Evolutionary conservation across 2,797 vertebrate genomes (phyloP).

Genomic region (Macropodus opercularis): DNA sequence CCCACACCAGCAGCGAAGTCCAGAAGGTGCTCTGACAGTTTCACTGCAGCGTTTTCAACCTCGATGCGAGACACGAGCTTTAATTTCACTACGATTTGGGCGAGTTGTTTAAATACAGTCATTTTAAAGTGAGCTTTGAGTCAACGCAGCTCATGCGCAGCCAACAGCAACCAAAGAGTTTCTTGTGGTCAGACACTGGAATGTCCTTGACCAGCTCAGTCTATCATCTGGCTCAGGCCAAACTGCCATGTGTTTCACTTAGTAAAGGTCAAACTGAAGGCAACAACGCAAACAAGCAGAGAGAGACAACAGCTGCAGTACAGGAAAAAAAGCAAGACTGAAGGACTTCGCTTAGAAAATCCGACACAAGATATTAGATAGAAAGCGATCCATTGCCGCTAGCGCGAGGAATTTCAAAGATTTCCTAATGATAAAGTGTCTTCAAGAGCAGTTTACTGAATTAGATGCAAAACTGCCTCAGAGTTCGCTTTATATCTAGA

Average conservation of each 20-base stretch:
- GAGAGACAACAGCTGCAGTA: not conserved
- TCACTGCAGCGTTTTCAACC: not conserved
- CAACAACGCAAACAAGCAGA: not conserved
- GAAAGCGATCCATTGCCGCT: no score
- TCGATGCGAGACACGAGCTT: not conserved
- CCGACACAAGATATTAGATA: not conserved
- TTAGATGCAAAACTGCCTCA: no score
- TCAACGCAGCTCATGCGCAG: conserved; percentile 2
- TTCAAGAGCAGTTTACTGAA: no score
- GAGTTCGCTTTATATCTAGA: not conserved
- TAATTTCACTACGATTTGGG: not conserved
- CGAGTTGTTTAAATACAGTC: not conserved
- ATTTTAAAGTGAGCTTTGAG: not conserved
- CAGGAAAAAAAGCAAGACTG: not conserved
- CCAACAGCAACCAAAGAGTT: conserved; percentile 15
- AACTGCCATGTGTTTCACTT: conserved; percentile 13
- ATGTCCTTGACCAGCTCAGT: conserved; percentile 18
- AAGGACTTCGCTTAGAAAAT: not conserved
- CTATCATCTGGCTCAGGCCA: conserved; percentile 20
- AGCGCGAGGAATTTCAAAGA: no score
- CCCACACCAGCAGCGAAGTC: conserved; percentile 5
- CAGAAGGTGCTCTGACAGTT: not conserved
- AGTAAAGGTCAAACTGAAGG: not conserved
- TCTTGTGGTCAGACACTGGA: conserved; percentile 25
- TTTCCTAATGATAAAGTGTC: no score